These are phyloP conservation scores for Acromyrmex heyeri DNA, from an alignment of 1,140 invertebrate genomes.

Conservation along the genomic window DNA sequence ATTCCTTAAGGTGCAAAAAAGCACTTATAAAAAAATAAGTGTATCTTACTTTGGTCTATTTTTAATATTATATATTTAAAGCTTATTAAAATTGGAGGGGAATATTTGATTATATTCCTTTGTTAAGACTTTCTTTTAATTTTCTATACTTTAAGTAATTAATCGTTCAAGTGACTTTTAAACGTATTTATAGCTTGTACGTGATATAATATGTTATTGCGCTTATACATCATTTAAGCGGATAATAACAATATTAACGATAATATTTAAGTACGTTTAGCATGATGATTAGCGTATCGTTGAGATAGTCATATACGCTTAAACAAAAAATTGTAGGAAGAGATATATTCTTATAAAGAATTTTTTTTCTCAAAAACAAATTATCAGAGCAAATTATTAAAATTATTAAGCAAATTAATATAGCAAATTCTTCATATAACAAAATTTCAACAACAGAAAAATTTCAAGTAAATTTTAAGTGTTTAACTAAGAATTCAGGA, in stretches of 20 bases:
- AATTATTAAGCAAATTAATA: too few relatives aligned
- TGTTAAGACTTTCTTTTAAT: slow-evolving; percentile 4
- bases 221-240: slow-evolving; percentile 53
- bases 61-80: too few relatives aligned
- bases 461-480: not conserved
- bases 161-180: slow-evolving; percentile 56
- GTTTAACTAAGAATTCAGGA: not conserved
- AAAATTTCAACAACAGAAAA: not conserved
- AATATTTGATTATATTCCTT: too few relatives aligned
- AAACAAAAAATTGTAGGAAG: not conserved
- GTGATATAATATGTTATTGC: slow-evolving; percentile 30
- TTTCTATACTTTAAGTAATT: slow-evolving; percentile 44
- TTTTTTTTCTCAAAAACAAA: slow-evolving; percentile 9
- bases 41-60: too few relatives aligned
- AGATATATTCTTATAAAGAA: not conserved
- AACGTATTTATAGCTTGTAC: slow-evolving; percentile 21
- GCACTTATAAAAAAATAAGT: too few relatives aligned
- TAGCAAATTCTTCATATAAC: not conserved
- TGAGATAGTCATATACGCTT: slow-evolving; percentile 12
- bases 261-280: slow-evolving; percentile 66
- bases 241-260: slow-evolving; percentile 65
- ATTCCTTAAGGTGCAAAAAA: too few relatives aligned
- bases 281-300: not conserved
- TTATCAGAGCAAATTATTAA: not conserved
- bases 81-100: too few relatives aligned